Evolutionary conservation across 1,140 invertebrate genomes (phyloP), one percentile per base, ranked within the genome.

Genomic region (Formica selysi): DNA sequence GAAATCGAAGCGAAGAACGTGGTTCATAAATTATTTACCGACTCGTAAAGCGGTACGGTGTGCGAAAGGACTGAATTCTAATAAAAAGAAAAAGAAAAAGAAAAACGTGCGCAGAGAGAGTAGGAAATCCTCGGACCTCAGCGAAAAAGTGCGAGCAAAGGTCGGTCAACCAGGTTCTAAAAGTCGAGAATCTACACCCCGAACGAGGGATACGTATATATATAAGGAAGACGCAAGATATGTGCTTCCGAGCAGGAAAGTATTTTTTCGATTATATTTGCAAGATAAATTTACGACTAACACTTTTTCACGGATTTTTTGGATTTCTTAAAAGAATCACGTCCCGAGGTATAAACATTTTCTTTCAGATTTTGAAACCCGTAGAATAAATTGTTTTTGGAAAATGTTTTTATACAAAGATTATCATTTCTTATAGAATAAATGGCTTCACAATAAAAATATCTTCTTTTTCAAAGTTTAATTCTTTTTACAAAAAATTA

Each of bases 1-100:
- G 85, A 93, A 92, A 92, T 93, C 90, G 89, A 87, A 8, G 68
- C 36, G 61, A 3, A 7, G 19, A 88, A 54, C 61, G 86, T 86
- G 71, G 13, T 91, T 93, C 89, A 92, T 93, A 92, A 93, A 93
- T 93, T 93, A 93, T 93, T 92, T 92, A 93, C 85, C 86, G 85
- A 87, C 76, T 68, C 61, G 57, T 36, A 26, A 83, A 83, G 32
- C 68, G 79, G 68, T 44, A 73, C 41, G 79, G 68, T 73, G 79
- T 57, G 68, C 54, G 54, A 83, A 83, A 83, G 54, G 26, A 19
- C 54, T 73, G 44, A 68, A 73, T 29, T 29, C 57, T 11, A 41
- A 62, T 62, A 22, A n/a, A 26, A 54, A 32, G 51, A n/a, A 41
- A 26, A 54, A 32, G 51, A n/a, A 41, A 16, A 29, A 44, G 32